Evolutionary conservation across 1,140 invertebrate genomes (phyloP).

Genomic region (Acromyrmex echinatior): DNA sequence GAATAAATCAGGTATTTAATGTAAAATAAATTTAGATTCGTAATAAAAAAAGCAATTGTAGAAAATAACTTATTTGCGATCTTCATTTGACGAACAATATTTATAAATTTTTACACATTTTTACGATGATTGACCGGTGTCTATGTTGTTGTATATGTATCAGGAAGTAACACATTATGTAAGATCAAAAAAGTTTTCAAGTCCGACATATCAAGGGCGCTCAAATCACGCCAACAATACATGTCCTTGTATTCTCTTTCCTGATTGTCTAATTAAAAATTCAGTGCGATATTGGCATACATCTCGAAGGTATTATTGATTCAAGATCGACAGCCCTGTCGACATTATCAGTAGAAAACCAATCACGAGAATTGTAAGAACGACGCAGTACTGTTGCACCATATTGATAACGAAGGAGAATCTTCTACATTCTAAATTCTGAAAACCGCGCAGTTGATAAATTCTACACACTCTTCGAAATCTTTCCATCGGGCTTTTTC

Average conservation of each 20-base stretch:
- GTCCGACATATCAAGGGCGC: slow-evolving; percentile 6
- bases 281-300: slow-evolving; percentile 26
- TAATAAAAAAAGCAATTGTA: background rate
- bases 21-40: background rate
- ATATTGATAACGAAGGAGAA: slow-evolving; percentile 19
- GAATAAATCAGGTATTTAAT: background rate
- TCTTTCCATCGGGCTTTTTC: no score
- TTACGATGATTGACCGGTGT: background rate
- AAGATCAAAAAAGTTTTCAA: slow-evolving; percentile 39
- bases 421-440: background rate
- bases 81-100: background rate
- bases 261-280: slow-evolving; percentile 35
- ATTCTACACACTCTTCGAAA: background rate
- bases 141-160: background rate
- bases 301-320: slow-evolving; percentile 29
- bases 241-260: slow-evolving; percentile 27
- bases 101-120: background rate
- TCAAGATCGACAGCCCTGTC: slow-evolving; percentile 12
- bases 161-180: slow-evolving; percentile 4
- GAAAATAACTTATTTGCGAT: background rate
- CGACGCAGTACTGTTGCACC: slow-evolving; percentile 1
- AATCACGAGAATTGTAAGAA: slow-evolving; percentile 8
- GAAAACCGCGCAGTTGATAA: slow-evolving; percentile 11
- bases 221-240: slow-evolving; percentile 8
- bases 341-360: background rate